Conservation (phyloP, 2,113 vertebrate genomes). For the Nettapus auritus region DNA sequence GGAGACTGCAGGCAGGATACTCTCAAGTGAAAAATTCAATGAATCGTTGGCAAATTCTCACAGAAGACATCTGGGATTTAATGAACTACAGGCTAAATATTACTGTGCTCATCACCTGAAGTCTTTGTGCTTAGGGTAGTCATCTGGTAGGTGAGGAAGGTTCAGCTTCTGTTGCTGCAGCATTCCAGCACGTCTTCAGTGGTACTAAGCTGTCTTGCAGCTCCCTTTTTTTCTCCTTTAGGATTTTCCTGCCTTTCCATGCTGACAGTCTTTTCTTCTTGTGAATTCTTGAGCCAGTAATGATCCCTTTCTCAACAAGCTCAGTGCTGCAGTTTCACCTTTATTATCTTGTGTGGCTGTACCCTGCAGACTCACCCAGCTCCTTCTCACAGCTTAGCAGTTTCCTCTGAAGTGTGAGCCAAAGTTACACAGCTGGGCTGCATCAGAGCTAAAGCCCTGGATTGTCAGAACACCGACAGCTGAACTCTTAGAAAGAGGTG, state of each 20-base stretch:
- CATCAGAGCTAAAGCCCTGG: slow-evolving; percentile 32
- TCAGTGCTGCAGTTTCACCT: background rate
- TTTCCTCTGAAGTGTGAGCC: slow-evolving; percentile 41
- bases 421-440: slow-evolving; percentile 57
- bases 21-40: background rate
- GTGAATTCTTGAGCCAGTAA: background rate
- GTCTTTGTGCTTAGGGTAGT: background rate
- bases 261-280: background rate
- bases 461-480: background rate
- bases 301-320: background rate
- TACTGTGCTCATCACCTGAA: background rate
- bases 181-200: background rate
- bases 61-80: background rate
- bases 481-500: slow-evolving; percentile 10
- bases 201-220: background rate
- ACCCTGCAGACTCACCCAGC: background rate
- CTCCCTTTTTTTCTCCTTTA: background rate
- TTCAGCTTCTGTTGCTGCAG: background rate
- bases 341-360: background rate
- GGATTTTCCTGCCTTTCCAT: background rate
- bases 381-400: slow-evolving; percentile 4
- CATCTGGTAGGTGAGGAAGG: background rate
- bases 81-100: background rate
- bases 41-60: background rate
- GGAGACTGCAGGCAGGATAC: background rate